Conservation (phyloP, 2,113 vertebrate species). For the Regulus satrapa region DNA sequence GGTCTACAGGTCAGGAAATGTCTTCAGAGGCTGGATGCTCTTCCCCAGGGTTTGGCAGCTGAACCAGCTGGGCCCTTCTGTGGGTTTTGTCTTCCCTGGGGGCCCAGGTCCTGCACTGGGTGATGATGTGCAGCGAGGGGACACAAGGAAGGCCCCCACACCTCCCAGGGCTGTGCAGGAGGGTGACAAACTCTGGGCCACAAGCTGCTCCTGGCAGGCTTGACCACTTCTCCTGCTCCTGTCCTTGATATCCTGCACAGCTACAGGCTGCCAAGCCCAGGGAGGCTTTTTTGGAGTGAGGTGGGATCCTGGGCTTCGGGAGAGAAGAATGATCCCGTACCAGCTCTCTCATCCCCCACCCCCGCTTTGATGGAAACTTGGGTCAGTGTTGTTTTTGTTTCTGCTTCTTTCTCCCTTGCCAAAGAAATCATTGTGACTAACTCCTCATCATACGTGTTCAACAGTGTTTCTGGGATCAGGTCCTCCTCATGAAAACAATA, state of each 20-base stretch:
- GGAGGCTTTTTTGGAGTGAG: background rate
- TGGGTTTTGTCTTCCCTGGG: background rate
- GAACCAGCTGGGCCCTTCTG: background rate
- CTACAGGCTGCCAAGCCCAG: background rate
- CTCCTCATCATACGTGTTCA: constrained; percentile 24
- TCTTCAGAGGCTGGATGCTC: background rate
- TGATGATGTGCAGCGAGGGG: background rate
- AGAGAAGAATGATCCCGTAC: background rate
- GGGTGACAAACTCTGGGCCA: background rate
- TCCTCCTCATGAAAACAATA: constrained; percentile 52
- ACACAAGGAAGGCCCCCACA: background rate
- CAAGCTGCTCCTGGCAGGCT: accelerated
- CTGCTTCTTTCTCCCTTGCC: constrained; percentile 34
- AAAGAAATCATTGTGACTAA: constrained; percentile 62
- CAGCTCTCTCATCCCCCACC: background rate
- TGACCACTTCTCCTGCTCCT: background rate
- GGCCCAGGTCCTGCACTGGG: background rate
- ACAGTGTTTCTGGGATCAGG: constrained; percentile 48
- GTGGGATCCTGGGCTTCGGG: background rate
- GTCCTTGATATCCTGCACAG: background rate
- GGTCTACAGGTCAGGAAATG: background rate
- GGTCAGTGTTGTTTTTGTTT: constrained; percentile 44
- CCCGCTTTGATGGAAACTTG: background rate
- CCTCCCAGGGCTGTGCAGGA: accelerated
- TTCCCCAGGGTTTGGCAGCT: background rate